phyloP scores from a whole-genome alignment of 2,888 invertebrate genomes.

The Agriotes lineatus region DNA sequence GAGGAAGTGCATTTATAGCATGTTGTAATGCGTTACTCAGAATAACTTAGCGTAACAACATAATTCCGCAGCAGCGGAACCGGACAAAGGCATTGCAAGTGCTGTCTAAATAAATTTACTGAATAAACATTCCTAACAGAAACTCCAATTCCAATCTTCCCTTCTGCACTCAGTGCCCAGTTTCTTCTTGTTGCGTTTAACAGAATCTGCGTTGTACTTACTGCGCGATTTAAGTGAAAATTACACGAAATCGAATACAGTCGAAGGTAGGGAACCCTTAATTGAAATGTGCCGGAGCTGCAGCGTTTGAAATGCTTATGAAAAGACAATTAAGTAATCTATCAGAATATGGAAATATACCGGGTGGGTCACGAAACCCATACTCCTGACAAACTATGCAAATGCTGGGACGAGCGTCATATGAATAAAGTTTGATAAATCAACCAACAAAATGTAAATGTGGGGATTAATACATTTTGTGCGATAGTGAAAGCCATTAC shows the following conservation, averaged over 20 bases:
- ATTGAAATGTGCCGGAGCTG: too few species aligned
- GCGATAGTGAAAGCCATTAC: too few species aligned
- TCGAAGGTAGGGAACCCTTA: too few species aligned
- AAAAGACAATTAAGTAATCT: too few species aligned
- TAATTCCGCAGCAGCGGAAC: constrained; percentile 56
- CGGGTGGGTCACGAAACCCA: too few species aligned
- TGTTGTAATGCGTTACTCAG: constrained; percentile 26
- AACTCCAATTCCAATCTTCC: constrained; percentile 42
- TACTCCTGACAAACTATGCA: too few species aligned
- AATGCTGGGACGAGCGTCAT: too few species aligned
- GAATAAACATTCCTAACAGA: constrained; percentile 55
- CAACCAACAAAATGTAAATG: too few species aligned
- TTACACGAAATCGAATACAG: neutral
- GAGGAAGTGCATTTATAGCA: constrained; percentile 36
- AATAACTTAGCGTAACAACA: constrained; percentile 50
- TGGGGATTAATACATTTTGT: too few species aligned
- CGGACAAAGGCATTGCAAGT: constrained; percentile 59
- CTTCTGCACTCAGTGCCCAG: neutral
- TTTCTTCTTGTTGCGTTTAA: neutral
- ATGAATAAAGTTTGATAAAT: too few species aligned
- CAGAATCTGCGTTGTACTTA: neutral
- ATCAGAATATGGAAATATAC: too few species aligned
- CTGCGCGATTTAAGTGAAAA: neutral
- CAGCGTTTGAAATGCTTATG: too few species aligned
- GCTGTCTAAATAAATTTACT: constrained; percentile 60